These are phyloP conservation scores for Flexamia atlantica DNA, from an alignment of 2,888 invertebrate species.

Conservation along the genomic window DNA sequence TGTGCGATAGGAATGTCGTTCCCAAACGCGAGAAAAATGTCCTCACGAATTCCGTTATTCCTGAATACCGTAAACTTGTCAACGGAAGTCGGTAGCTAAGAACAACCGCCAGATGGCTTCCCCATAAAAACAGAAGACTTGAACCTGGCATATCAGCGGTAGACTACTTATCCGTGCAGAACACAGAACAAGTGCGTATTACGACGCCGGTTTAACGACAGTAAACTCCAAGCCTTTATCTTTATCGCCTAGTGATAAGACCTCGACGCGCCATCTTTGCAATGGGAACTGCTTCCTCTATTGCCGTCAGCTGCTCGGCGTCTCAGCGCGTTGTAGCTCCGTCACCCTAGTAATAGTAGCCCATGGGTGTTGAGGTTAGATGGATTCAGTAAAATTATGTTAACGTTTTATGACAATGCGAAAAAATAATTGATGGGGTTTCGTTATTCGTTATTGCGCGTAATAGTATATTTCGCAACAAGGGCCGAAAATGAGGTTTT, in stretches of 20 bases:
- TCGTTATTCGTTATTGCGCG: too few relatives aligned
- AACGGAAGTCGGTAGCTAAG: too few relatives aligned
- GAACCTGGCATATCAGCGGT: neutral
- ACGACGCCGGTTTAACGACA: conserved; percentile 12
- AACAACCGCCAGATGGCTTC: too few relatives aligned
- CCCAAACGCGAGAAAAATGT: neutral
- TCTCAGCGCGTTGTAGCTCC: neutral
- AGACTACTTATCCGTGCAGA: neutral
- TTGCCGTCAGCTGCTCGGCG: conserved; percentile 25
- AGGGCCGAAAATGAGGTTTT: too few relatives aligned
- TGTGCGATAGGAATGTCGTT: conserved; percentile 34
- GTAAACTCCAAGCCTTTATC: neutral
- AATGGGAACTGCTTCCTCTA: conserved; percentile 42
- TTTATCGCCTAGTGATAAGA: conserved; percentile 24
- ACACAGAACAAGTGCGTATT: conserved; percentile 18
- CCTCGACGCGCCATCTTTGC: conserved; percentile 41
- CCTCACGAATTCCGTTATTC: neutral
- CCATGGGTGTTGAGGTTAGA: too few relatives aligned
- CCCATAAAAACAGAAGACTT: neutral
- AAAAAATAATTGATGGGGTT: too few relatives aligned
- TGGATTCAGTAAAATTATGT: too few relatives aligned
- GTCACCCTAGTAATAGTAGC: neutral
- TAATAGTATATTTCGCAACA: too few relatives aligned
- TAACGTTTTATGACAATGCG: too few relatives aligned
- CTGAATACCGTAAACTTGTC: neutral